Percentiles rank a stretch among this genome's conserved stretches.
Evolutionary conservation across 92 coral and sea anemone genomes (phyloP).

Genomic region (Plumapathes pennacea): DNA sequence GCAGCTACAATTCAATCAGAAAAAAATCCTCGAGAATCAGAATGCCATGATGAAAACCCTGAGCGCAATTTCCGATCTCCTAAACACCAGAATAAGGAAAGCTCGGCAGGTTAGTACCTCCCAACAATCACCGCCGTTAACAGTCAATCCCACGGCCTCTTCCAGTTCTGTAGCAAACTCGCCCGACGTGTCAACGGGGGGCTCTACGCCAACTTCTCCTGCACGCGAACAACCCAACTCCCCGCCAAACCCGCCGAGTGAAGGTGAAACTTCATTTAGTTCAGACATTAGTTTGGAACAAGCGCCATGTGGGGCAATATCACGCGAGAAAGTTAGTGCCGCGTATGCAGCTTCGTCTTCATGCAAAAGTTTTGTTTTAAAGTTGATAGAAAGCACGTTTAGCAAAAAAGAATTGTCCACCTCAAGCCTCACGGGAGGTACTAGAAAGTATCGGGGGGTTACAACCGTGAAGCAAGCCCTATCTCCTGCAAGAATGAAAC

Average conservation of each 20-base stretch:
- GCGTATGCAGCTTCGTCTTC: slow-evolving; percentile 2
- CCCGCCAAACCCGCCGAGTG: slow-evolving; percentile 5
- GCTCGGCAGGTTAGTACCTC: slow-evolving; percentile 2
- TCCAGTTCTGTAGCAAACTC: too few relatives aligned
- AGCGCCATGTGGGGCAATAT: slow-evolving; percentile 16
- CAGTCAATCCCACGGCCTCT: too few relatives aligned
- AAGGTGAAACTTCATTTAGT: background rate
- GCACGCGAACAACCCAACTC: background rate
- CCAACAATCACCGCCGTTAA: too few relatives aligned
- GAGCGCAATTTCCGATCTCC: background rate
- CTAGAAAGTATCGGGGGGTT: slow-evolving; percentile 10
- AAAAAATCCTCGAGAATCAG: slow-evolving; percentile 3
- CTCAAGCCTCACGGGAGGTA: slow-evolving; percentile 13
- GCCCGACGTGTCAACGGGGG: slow-evolving; percentile 3
- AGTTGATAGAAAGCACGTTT: slow-evolving; percentile 12
- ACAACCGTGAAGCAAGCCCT: slow-evolving; percentile 4
- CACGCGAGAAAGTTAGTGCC: background rate
- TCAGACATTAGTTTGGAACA: background rate
- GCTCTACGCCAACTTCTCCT: slow-evolving; percentile 2
- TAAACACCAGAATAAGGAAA: slow-evolving; percentile 2
- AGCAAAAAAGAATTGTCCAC: slow-evolving; percentile 12
- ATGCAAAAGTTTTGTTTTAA: slow-evolving; percentile 9
- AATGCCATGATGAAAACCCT: background rate
- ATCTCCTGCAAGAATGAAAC: slow-evolving; percentile 9
- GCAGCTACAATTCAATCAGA: too few relatives aligned